Evolutionary conservation across 2,113 vertebrate species (phyloP).

Genomic region (Thryonomys swinderianus): DNA sequence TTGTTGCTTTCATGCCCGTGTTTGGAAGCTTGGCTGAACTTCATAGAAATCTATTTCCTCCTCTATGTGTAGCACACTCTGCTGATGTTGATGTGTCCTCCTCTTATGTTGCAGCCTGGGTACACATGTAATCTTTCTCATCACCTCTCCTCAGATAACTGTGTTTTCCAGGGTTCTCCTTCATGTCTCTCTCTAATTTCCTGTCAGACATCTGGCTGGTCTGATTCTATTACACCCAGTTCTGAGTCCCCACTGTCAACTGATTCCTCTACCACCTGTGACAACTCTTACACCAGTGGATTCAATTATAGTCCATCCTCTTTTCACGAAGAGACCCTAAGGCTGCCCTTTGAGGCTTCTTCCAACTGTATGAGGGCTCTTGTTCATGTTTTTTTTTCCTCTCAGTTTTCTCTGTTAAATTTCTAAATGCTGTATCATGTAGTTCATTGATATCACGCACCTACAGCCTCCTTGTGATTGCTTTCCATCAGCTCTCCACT

Average conservation of each 20-base stretch:
- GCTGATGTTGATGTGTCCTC: not conserved
- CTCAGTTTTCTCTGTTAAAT: not conserved
- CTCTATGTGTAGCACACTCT: not conserved
- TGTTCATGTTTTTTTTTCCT: not conserved
- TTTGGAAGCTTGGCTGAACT: not conserved
- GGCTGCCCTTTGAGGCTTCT: not conserved
- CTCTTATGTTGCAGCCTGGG: not conserved
- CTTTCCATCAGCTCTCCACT: not conserved
- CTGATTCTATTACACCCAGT: no score
- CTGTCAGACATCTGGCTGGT: not conserved
- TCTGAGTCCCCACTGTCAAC: not conserved
- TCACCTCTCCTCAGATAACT: no score
- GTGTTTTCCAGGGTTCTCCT: not conserved
- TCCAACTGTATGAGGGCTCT: not conserved
- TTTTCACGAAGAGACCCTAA: not conserved
- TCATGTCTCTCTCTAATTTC: not conserved
- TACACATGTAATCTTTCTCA: not conserved
- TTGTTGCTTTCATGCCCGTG: not conserved
- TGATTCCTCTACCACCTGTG: not conserved
- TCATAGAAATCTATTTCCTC: not conserved
- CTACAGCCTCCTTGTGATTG: not conserved
- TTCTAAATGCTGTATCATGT: not conserved
- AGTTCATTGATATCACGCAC: not conserved
- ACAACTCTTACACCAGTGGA: not conserved
- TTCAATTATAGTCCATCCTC: not conserved